Base-by-base conservation (phyloP, 2,888 invertebrate genomes). In the Pocota personata region DNA sequence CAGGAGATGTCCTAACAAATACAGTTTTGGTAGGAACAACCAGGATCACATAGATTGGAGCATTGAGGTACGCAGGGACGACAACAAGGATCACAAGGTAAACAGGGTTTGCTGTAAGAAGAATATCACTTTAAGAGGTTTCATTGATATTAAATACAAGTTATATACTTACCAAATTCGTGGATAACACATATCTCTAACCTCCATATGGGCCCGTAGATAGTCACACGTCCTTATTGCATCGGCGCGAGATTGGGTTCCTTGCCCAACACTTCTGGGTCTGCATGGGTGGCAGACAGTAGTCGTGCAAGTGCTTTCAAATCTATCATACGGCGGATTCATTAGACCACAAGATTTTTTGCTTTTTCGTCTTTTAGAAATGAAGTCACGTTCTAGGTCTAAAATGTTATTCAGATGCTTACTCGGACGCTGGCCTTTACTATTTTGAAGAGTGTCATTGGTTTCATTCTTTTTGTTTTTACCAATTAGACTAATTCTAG, bases 201-300 rank as follows among this genome's bases (percentile, higher is more conserved):
- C 60, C 52, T 91, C 91, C 88, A 91, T 88, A 12, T 88, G 76
- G 3, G 89, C 88, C n/a, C 91, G 89, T 50, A 91, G 76, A 72
- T 88, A 71, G 86, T 91, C 91, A 67, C 90, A 89, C 4, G 90
- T 40, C 37, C 87, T 88, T 37, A 87, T 73, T 75, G 89, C 88
- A 87, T 89, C 90, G 24, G 35, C 62, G 7, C 90, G 89, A 43
- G 46, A 7, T 6, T 24, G 4, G 4, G 4, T 3, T 4, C 24
- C 24, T 24, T 14, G 0, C 1, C 5, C 16, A 16, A 12, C 6
- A 16, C n/a, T n/a, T n/a, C 30, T 55, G 21, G 19, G 14, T 50
- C 40, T 35, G 5, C 2, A 4, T 21, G n/a, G 12, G 6, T 24
- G 0, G 6, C 3, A 14, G n/a, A 14, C 14, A n/a, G n/a, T 16